A percentile compares a stretch with the other conserved stretches of the same genome.
Conservation (phyloP, 2,888 invertebrate genomes). For the Platycheirus rosarum region DNA sequence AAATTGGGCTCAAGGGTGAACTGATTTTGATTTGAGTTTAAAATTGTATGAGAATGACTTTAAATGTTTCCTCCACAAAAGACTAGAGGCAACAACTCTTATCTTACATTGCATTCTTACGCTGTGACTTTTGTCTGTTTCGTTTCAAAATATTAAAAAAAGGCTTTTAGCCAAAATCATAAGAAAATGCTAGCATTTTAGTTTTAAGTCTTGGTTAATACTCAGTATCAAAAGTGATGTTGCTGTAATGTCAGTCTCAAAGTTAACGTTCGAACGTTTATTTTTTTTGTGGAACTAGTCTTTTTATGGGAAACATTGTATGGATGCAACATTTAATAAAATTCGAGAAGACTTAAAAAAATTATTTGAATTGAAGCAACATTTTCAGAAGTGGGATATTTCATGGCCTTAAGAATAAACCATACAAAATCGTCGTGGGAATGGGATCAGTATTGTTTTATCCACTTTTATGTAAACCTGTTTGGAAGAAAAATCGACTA, state of each 20-base stretch:
- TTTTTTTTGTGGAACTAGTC: slow-evolving; percentile 21
- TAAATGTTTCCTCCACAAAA: slow-evolving; percentile 13
- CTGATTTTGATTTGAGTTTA: no score
- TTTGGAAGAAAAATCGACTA: no score
- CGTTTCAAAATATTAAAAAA: no score
- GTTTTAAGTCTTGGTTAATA: slow-evolving; percentile 11
- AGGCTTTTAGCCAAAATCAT: not conserved
- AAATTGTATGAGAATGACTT: no score
- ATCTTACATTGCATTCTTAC: slow-evolving; percentile 35
- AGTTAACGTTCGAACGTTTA: slow-evolving; percentile 35
- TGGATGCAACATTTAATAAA: not conserved
- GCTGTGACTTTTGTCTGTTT: slow-evolving; percentile 26
- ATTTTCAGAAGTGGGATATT: no score
- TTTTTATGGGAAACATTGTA: slow-evolving; percentile 10
- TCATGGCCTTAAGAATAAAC: no score
- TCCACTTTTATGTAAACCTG: no score
- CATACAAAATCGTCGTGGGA: no score
- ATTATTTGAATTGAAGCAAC: no score
- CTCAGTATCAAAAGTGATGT: slow-evolving; percentile 50
- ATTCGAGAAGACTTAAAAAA: no score
- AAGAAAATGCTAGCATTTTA: slow-evolving; percentile 13
- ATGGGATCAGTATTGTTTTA: no score
- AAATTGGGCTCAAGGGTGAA: no score
- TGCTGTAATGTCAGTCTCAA: slow-evolving; percentile 57
- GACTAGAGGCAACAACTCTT: slow-evolving; percentile 37